A percentile compares a stretch with the other conserved stretches of the same genome.
phyloP scores from a whole-genome alignment of 2,888 invertebrate genomes.

The Actias luna region DNA sequence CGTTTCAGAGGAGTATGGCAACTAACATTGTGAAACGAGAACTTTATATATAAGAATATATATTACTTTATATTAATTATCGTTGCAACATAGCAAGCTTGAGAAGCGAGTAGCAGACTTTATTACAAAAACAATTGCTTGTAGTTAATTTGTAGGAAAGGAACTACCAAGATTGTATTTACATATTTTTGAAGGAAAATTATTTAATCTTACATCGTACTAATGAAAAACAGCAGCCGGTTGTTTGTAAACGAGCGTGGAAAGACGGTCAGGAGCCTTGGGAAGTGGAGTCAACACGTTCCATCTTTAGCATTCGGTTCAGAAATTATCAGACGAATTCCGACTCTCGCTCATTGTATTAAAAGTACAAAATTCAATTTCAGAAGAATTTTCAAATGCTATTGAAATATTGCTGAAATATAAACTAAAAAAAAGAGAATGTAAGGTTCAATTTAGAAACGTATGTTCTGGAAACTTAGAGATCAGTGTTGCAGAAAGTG shows the following conservation, averaged over 20 bases:
- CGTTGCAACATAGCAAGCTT: not conserved
- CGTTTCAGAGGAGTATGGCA: too few relatives aligned
- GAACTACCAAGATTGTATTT: conserved; percentile 45
- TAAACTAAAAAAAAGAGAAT: conserved; percentile 33
- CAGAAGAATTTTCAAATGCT: conserved; percentile 38
- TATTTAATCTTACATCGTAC: conserved; percentile 63
- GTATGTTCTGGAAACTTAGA: conserved; percentile 44
- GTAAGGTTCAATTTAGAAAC: conserved; percentile 44
- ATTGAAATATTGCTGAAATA: conserved; percentile 24
- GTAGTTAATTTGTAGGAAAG: conserved; percentile 35
- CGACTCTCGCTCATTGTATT: conserved; percentile 29
- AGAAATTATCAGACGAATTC: conserved; percentile 31
- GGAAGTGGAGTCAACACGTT: conserved; percentile 66
- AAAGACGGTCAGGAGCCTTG: conserved; percentile 65
- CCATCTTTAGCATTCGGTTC: conserved; percentile 53
- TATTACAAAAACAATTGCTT: conserved; percentile 19
- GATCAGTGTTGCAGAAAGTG: conserved; percentile 58
- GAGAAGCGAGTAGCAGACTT: conserved; percentile 2
- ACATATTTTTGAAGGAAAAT: conserved; percentile 61
- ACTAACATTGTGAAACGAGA: too few relatives aligned
- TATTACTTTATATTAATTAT: not conserved
- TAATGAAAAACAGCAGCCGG: conserved; percentile 66
- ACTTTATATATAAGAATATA: too few relatives aligned
- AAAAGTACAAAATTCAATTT: conserved; percentile 8
- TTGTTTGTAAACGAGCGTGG: conserved; percentile 70